Base-by-base conservation (phyloP, 2,113 vertebrate genomes). In the Sapajus apella region DNA sequence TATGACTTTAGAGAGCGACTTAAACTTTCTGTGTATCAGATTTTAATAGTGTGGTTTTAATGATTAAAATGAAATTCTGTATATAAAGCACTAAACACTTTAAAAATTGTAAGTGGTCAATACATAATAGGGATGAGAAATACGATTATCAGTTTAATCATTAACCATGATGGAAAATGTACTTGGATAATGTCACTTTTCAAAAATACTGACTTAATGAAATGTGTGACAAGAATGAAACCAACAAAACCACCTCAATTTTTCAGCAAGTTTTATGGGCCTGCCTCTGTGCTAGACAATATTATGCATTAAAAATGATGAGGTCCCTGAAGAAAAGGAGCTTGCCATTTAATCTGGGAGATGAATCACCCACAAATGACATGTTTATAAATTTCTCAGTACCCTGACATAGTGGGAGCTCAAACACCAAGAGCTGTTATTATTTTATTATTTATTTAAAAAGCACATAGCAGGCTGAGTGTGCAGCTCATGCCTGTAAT, bases 161-260 rank as follows among this genome's bases (percentile, higher is more conserved):
- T 55, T 92, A 80, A 35, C 4, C 27, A 40, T 40, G 73, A 72
- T 82, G 56, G 61, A 97, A 97, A 81, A 91, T 85, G 70, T 97
- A 91, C 55, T 72, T 91, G 76, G 47, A 70, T 88, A 45, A 87
- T 83, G 16, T 88, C 32, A 72, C 77, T 95, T 89, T 86, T 80
- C 84, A 91, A 94, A 96, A 79, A 20, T n/a, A 76, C 25, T 76
- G 17, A 64, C 47, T 16, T 68, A 80, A 95, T 84, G 55, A 86
- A 95, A 90, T 92, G 4, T 92, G 58, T 92, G 45, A 89, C 55
- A 96, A 81, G 61, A 80, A 45, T 45, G 37, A 93, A 91, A 89
- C 86, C 13, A 89, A 79, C 7, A 91, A 91, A 85, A 75, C 50
- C 32, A 72, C 32, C 11, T 73, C 17, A 64, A 13, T 40, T 83